Conservation (phyloP, 2,888 invertebrate genomes). For the Patella ulyssiponensis region DNA sequence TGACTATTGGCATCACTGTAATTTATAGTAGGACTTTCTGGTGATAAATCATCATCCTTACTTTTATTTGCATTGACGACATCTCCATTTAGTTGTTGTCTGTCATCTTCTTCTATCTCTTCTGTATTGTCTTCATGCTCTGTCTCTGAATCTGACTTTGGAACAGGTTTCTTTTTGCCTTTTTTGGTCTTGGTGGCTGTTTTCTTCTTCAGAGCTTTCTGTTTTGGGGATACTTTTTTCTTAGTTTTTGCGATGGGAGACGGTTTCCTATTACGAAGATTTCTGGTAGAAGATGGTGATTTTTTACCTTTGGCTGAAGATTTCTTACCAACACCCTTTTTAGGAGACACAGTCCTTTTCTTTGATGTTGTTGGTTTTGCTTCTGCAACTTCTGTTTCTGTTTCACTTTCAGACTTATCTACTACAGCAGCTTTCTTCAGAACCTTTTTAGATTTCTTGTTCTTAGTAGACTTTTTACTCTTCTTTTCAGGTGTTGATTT, state of each 20-base stretch:
- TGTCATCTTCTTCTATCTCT: slow-evolving; percentile 26
- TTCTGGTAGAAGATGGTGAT: slow-evolving; percentile 20
- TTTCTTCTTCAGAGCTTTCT: slow-evolving; percentile 21
- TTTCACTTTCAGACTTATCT: slow-evolving; percentile 1
- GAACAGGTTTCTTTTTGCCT: slow-evolving; percentile 17
- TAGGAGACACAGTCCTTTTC: slow-evolving; percentile 7
- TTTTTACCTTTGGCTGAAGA: slow-evolving; percentile 26
- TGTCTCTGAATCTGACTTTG: slow-evolving; percentile 15
- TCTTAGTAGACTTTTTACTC: slow-evolving; percentile 23
- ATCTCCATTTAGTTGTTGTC: slow-evolving; percentile 29
- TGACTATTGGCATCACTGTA: slow-evolving; percentile 8
- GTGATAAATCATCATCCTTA: slow-evolving; percentile 12
- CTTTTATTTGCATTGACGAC: slow-evolving; percentile 14
- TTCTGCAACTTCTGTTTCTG: not conserved
- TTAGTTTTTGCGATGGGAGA: slow-evolving; percentile 27
- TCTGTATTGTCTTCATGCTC: slow-evolving; percentile 25
- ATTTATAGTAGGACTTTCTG: slow-evolving; percentile 8
- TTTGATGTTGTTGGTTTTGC: slow-evolving; percentile 9
- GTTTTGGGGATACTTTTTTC: slow-evolving; percentile 27
- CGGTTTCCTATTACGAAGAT: slow-evolving; percentile 12
- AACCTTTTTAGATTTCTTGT: slow-evolving; percentile 29
- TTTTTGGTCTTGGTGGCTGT: not conserved
- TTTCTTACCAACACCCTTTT: slow-evolving; percentile 17
- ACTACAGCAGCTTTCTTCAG: slow-evolving; percentile 14
- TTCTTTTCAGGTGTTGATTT: slow-evolving; percentile 29